A percentile compares a stretch with the other conserved stretches of the same genome.
These are phyloP conservation scores for Drosophila austrosaltans DNA, from an alignment of 2,888 invertebrate species.

Conservation along the genomic window DNA sequence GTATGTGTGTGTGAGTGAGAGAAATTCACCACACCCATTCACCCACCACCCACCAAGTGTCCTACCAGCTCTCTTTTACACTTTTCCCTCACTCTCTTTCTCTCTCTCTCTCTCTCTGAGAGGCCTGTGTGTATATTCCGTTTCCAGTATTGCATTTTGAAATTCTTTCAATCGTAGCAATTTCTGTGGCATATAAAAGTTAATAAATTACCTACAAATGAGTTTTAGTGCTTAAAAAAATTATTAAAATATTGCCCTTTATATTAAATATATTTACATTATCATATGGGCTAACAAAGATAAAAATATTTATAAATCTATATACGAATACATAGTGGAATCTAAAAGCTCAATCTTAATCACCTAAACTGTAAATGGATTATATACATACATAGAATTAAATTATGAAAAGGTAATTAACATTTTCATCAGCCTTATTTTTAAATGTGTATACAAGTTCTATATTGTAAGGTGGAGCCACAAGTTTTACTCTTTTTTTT, in stretches of 20 bases:
- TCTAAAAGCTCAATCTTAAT: slow-evolving; percentile 4
- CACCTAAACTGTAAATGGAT: neutral
- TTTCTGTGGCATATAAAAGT: slow-evolving; percentile 42
- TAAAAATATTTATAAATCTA: slow-evolving; percentile 18
- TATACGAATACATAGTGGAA: neutral
- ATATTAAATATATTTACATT: neutral
- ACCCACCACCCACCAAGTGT: slow-evolving; percentile 24
- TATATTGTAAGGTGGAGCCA: slow-evolving; percentile 26
- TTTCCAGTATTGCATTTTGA: slow-evolving; percentile 44
- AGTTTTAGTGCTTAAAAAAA: slow-evolving; percentile 29
- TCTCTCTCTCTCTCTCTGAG: slow-evolving; percentile 20
- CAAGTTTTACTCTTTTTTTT: slow-evolving; percentile 28
- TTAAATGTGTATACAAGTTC: slow-evolving; percentile 1
- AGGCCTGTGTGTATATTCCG: slow-evolving; percentile 26
- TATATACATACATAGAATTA: slow-evolving; percentile 2
- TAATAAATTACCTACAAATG: slow-evolving; percentile 16
- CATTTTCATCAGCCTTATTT: slow-evolving; percentile 19
- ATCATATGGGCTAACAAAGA: slow-evolving; percentile 22
- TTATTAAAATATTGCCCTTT: slow-evolving; percentile 26
- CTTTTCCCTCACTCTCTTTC: slow-evolving; percentile 18
- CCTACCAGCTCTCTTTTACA: slow-evolving; percentile 17
- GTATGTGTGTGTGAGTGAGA: slow-evolving; percentile 18
- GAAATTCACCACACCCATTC: slow-evolving; percentile 61
- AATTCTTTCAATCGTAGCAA: slow-evolving; percentile 38
- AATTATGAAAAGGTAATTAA: slow-evolving; percentile 34